Base-by-base conservation (phyloP, 2,888 invertebrate genomes). In the Cyclophora punctaria region DNA sequence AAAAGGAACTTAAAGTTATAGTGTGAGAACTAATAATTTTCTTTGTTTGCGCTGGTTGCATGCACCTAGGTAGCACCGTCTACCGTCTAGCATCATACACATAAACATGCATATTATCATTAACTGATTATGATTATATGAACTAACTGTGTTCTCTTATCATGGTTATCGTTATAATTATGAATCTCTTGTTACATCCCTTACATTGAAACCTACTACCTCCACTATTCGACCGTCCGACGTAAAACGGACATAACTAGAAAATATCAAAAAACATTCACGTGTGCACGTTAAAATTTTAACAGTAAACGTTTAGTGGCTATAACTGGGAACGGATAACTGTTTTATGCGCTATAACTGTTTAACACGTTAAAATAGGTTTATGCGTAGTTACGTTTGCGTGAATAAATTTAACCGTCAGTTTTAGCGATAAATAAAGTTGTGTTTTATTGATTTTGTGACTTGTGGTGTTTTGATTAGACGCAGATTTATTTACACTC, bases 281-380 rank as follows among this genome's bases (percentile, higher is more conserved):
- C 75, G 74, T 71, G 69, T 67, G 64, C 63, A 62, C 68, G 64
- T 77, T 71, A 74, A 77, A 74, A 63, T 69, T 75, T 71, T 64
- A 67, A 69, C 73, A 63, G 67, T 74, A 68, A 76, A 73, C 74
- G 68, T 70, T 77, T 75, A 72, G 71, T 69, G 70, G 71, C 69
- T 66, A 67, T 75, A 71, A 75, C 73, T 37, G 37, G 60, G 52
- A 63, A 70, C 63, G 68, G 73, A 74, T 74, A 72, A 71, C 73
- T 54, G 70, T 73, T 80, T 79, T 78, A 80, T 72, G 72, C 52
- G 66, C 74, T 63, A 78, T 80, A 79, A 79, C 78, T 70, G 69
- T 74, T 78, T 74, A 72, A 74, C 71, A 71, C 75, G 72, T 70
- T 66, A 63, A 62, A 59, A 59, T 62, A 58, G 63, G 59, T 71